phyloP scores from a whole-genome alignment of 2,888 invertebrate species.

The Tiphia femorata region DNA sequence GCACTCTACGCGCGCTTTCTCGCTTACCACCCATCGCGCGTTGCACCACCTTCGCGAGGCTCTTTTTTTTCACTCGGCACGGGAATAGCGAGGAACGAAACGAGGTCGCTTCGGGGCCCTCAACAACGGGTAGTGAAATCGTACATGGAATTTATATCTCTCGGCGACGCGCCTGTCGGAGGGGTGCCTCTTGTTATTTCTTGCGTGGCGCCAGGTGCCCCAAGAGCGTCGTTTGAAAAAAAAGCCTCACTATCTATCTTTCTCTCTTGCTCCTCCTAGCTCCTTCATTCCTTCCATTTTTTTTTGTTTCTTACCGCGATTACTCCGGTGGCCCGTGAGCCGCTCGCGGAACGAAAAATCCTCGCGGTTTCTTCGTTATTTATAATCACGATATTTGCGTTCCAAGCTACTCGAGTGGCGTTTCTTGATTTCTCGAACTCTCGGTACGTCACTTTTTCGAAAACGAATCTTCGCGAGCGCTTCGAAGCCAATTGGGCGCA shows the following conservation, averaged over 20 bases:
- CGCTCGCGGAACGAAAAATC: too few relatives aligned
- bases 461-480: too few relatives aligned
- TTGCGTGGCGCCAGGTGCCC: constrained; percentile 18
- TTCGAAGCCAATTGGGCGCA: too few relatives aligned
- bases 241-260: not conserved
- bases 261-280: not conserved
- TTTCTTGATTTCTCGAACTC: too few relatives aligned
- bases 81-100: not conserved
- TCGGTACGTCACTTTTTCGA: not conserved
- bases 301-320: not conserved
- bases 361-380: not conserved
- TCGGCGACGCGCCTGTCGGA: not conserved
- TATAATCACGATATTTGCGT: not conserved
- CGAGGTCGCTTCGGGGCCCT: constrained; percentile 11
- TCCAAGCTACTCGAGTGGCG: too few relatives aligned
- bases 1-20: too few relatives aligned
- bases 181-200: constrained; percentile 17
- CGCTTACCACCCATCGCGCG: too few relatives aligned
- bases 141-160: constrained; percentile 22
- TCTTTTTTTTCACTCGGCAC: too few relatives aligned
- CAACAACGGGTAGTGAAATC: constrained; percentile 22
- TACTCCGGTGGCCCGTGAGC: too few relatives aligned
- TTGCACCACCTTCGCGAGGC: too few relatives aligned
- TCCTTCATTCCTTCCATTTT: not conserved
- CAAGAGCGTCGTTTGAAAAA: not conserved